These are phyloP conservation scores for Penelope pileata DNA, from an alignment of 2,113 vertebrate genomes.

Conservation along the genomic window DNA sequence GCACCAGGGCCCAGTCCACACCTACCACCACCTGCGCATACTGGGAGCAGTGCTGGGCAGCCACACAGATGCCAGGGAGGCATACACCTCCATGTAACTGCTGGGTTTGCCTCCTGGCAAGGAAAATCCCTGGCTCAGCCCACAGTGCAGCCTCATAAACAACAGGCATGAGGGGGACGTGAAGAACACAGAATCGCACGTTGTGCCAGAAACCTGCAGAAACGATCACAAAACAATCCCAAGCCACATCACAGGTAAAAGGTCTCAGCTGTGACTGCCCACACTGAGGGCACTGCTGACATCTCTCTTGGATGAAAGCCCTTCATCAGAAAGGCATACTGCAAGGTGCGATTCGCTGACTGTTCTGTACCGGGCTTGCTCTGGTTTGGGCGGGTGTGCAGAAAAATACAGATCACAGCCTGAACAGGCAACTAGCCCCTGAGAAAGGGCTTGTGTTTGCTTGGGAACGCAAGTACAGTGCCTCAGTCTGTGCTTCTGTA, in stretches of 20 bases:
- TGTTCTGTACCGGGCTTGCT: accelerated
- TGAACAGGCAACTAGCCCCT: no score
- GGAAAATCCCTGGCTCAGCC: background rate
- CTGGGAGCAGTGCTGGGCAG: no score
- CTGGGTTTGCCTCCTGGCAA: background rate
- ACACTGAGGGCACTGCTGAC: background rate
- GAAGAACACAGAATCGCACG: background rate
- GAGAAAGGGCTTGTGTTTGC: no score
- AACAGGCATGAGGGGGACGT: background rate
- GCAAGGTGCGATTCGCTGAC: accelerated
- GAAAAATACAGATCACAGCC: no score
- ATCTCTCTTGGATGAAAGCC: no score
- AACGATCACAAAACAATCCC: background rate
- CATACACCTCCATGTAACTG: background rate
- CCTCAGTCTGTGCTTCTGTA: no score
- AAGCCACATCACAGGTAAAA: background rate
- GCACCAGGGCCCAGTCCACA: accelerated
- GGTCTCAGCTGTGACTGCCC: background rate
- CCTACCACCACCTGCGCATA: accelerated
- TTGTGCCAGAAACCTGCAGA: background rate
- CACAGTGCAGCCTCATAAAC: background rate
- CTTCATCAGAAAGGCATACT: no score
- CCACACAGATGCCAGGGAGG: accelerated
- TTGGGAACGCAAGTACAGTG: no score
- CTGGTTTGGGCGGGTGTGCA: background rate